Conservation (phyloP, 2,888 invertebrate species). For the Heliconius hortense region DNA sequence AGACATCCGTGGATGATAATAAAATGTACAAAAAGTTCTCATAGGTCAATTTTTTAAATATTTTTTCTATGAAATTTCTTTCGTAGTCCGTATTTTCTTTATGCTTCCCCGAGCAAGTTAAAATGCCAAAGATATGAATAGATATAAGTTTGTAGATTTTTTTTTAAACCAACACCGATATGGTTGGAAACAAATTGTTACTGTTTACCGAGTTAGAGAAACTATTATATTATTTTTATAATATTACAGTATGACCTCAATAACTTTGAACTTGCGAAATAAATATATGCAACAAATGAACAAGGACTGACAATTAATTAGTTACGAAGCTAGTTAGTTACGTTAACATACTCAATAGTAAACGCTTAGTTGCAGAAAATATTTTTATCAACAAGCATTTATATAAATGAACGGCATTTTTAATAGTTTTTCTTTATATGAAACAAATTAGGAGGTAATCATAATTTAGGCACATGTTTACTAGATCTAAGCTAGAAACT, state of each 20-base stretch:
- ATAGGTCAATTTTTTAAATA: conserved; percentile 37
- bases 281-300: conserved; percentile 68
- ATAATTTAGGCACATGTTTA: conserved; percentile 37
- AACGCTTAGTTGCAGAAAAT: conserved; percentile 55
- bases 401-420: conserved; percentile 46
- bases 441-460: conserved; percentile 33
- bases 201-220: conserved; percentile 61
- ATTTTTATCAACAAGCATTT: conserved; percentile 55
- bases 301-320: conserved; percentile 70
- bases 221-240: conserved; percentile 73
- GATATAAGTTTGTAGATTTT: conserved; percentile 68
- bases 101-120: conserved; percentile 61
- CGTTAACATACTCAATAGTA: conserved; percentile 55
- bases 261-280: conserved; percentile 63
- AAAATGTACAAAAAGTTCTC: neutral
- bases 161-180: conserved; percentile 52
- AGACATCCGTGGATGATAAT: neutral
- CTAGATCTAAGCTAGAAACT: conserved; percentile 39
- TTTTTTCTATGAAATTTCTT: conserved; percentile 3
- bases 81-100: conserved; percentile 19
- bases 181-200: conserved; percentile 80
- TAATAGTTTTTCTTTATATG: conserved; percentile 41
- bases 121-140: conserved; percentile 79
- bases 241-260: conserved; percentile 65
- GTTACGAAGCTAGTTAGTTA: conserved; percentile 61